phyloP scores from a whole-genome alignment of 2,888 invertebrate genomes.

The Notodonta ziczac region DNA sequence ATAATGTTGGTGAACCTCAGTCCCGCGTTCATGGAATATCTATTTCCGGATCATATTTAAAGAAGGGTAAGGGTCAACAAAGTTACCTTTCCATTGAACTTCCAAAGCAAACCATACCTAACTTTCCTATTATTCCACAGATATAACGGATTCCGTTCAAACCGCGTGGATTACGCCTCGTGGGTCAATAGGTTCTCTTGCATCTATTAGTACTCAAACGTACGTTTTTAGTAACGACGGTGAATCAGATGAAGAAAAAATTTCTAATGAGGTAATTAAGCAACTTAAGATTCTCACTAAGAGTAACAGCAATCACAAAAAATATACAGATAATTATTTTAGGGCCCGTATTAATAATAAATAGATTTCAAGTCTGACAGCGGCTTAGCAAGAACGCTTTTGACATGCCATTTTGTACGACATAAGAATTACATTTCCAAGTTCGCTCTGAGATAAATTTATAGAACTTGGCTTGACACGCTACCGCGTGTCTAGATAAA shows the following conservation, averaged over 20 bases:
- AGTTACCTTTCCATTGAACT: not conserved
- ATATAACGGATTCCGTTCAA: not conserved
- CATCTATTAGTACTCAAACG: not conserved
- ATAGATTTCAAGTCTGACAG: too few species aligned
- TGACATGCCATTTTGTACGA: too few species aligned
- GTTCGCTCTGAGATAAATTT: too few species aligned
- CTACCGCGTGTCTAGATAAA: too few species aligned
- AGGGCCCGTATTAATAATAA: too few species aligned
- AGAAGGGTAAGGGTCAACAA: conserved; percentile 45
- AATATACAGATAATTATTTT: too few species aligned
- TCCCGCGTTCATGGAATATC: not conserved
- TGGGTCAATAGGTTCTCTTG: conserved; percentile 4
- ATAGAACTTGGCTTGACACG: too few species aligned
- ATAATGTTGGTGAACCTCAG: conserved; percentile 38
- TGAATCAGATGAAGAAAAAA: not conserved
- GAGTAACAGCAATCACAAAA: too few species aligned
- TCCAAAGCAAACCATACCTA: not conserved
- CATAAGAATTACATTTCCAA: too few species aligned
- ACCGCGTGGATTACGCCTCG: not conserved
- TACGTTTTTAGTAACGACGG: not conserved
- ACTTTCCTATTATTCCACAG: not conserved
- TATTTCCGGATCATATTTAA: conserved; percentile 50
- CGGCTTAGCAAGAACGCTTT: too few species aligned
- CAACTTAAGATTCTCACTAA: too few species aligned
- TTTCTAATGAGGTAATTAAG: not conserved